phyloP scores from a whole-genome alignment of 2,113 vertebrate species.

The Zosterops lateralis region DNA sequence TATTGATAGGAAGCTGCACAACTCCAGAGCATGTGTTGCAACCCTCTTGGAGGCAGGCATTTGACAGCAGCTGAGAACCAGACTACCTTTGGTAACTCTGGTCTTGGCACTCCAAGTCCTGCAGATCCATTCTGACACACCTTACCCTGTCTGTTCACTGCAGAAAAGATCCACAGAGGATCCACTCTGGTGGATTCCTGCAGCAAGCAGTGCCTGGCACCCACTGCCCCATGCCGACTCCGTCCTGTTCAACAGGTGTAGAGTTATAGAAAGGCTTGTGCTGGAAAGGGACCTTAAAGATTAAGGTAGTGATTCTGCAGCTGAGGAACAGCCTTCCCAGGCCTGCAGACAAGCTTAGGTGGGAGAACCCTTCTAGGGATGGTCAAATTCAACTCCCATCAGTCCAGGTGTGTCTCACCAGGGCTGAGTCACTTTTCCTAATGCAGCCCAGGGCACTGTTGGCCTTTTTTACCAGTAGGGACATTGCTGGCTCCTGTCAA shows the following conservation, averaged over 20 bases:
- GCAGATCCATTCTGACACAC: not conserved
- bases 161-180: not conserved
- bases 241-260: fast-evolving
- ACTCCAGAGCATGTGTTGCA: not conserved
- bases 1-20: not conserved
- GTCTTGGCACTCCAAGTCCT: not conserved
- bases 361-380: not conserved
- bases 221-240: not conserved
- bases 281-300: not conserved
- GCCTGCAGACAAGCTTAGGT: not conserved
- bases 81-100: not conserved
- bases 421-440: not conserved
- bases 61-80: not conserved
- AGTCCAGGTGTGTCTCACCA: not conserved
- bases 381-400: not conserved
- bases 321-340: not conserved
- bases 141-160: not conserved
- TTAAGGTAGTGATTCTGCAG: not conserved
- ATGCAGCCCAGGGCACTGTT: not conserved
- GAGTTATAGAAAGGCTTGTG: not conserved
- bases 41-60: not conserved
- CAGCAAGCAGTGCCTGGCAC: not conserved
- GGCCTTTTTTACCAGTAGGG: not conserved
- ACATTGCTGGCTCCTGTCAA: not conserved
- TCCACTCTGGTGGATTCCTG: not conserved